Evolutionary conservation across 2,888 invertebrate genomes (phyloP), one percentile per base, ranked within the genome.

Genomic region (Rhingia rostrata): DNA sequence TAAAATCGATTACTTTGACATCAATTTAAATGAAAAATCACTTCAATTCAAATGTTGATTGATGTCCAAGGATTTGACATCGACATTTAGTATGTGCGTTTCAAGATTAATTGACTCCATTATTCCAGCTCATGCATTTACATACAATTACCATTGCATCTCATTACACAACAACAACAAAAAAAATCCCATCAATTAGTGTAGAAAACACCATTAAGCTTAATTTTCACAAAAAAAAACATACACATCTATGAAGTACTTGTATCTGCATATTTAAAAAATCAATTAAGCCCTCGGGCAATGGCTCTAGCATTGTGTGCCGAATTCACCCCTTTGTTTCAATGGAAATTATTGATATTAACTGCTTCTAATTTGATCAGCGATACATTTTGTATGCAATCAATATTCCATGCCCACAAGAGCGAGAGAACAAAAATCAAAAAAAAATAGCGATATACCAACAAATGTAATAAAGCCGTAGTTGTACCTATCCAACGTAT

Each of bases 21-120:
- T 54, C 39, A 56, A 73, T 73, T 73, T 30, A 51, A 61, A 72
- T 61, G 9, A 54, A 45, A 54, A 73, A 56, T 72, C 72, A 63
- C 53, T 53, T 54, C 63, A 49, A 73, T 37, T 73, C 64, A 39
- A 56, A 10, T 14, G 33, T 30, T 73, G 73, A 73, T 73, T 73
- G 73, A 73, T 64, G 63, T 73, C 54, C 73, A 73, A 64, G 56
- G 63, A 56, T 56, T 54, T 64, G 63, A 63, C 73, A 64, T 73
- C 63, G 63, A 61, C 63, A 64, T 73, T 64, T 43, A 56, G 49
- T 49, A 12, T 64, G 14, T 39, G 1, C 22, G 32, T 32, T 54
- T 6, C 54, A 33, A 47, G 73, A 73, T 72, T 72, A 61, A 72
- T 72, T 72, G 61, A 53, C 72, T 53, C 45, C 53, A 10, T 30